phyloP scores from a whole-genome alignment of 30 jellyfish, hydroid and myxozoan species.

The Aurelia aurita complex sp. Pacific region DNA sequence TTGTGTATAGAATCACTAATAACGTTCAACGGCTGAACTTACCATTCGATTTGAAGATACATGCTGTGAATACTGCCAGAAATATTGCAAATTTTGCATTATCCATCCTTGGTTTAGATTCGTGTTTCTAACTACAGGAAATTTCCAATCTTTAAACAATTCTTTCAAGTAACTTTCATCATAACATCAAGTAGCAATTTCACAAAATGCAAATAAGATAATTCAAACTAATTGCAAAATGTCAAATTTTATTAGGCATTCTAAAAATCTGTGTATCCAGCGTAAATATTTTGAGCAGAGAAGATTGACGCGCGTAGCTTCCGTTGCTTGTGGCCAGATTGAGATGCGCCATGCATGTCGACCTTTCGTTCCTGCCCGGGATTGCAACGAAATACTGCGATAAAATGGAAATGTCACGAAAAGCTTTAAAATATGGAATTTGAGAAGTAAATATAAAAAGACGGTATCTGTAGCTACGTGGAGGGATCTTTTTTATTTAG shows the following conservation, averaged over 20 bases:
- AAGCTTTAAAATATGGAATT: too few species aligned
- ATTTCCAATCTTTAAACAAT: neutral
- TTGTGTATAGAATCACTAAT: too few species aligned
- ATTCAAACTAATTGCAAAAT: neutral
- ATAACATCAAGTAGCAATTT: neutral
- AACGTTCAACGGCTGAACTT: neutral
- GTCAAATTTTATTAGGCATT: conserved; percentile 6
- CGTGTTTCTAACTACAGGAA: neutral
- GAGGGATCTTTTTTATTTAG: too few species aligned
- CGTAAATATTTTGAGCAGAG: neutral
- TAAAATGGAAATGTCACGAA: too few species aligned
- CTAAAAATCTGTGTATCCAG: neutral
- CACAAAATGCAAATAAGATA: neutral
- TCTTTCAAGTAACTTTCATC: conserved; percentile 6
- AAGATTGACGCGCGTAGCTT: conserved; percentile 8
- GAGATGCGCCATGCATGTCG: conserved; percentile 63
- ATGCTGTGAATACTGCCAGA: neutral
- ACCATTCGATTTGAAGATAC: neutral
- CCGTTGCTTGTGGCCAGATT: conserved; percentile 54
- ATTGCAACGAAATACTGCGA: too few species aligned
- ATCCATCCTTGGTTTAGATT: neutral
- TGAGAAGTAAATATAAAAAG: too few species aligned
- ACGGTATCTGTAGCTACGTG: too few species aligned
- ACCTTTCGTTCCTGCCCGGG: conserved; percentile 29
- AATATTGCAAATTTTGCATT: neutral